Percentiles rank a stretch among this genome's conserved stretches.
Conservation (phyloP, 2,888 invertebrate species). For the Caenorhabditis japonica region DNA sequence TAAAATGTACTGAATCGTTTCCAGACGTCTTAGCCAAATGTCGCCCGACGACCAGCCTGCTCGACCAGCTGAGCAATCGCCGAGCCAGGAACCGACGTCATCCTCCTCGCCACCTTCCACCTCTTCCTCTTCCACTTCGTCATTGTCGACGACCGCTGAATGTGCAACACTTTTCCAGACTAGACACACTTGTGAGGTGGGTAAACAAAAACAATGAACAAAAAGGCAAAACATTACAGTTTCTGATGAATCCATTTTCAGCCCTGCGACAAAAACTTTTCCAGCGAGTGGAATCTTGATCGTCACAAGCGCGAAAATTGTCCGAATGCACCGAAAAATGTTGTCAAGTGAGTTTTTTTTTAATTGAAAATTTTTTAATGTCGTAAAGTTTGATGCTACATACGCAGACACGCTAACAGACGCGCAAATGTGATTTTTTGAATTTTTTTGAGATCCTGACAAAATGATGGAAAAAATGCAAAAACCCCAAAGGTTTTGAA, state of each 20-base stretch:
- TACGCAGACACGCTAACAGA: too few species aligned
- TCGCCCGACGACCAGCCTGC: conserved; percentile 1
- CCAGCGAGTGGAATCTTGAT: conserved; percentile 27
- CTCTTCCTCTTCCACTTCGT: background rate
- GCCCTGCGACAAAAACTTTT: conserved; percentile 22
- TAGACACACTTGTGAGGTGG: conserved; percentile 40
- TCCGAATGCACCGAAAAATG: background rate
- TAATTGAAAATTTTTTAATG: background rate
- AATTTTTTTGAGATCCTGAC: too few species aligned
- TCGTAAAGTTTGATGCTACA: too few species aligned
- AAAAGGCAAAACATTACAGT: too few species aligned
- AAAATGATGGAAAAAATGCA: too few species aligned
- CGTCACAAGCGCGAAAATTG: conserved; percentile 17
- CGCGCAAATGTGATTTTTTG: too few species aligned
- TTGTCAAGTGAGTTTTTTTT: conserved; percentile 8
- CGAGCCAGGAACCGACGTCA: too few species aligned
- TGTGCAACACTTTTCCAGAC: conserved; percentile 10
- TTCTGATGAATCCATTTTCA: conserved; percentile 3
- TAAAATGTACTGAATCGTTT: too few species aligned
- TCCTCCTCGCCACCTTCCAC: background rate
- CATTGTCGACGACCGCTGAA: background rate
- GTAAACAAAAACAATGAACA: too few species aligned
- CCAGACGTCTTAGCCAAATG: conserved; percentile 7
- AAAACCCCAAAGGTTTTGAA: too few species aligned
- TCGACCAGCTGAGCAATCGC: background rate